Evolutionary conservation across 2,797 vertebrate genomes (phyloP).

Genomic region (Glossophaga mutica): DNA sequence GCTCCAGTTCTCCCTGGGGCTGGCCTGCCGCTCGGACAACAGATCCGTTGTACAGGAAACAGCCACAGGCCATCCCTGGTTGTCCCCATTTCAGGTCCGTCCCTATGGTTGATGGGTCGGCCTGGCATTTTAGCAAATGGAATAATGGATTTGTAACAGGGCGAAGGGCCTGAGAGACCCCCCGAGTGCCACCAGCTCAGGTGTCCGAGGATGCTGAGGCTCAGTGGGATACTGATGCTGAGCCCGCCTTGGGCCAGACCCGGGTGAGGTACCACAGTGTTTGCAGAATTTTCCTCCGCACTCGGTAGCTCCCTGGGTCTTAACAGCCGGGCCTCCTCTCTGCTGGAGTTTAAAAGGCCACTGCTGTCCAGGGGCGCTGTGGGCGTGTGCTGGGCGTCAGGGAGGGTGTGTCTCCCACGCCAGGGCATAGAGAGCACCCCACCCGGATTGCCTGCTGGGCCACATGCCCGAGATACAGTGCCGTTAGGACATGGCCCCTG

Average conservation of each 20-base stretch:
- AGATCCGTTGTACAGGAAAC: accelerated
- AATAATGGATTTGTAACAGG: not conserved
- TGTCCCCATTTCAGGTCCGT: not conserved
- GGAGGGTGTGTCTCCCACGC: not conserved
- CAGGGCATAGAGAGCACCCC: accelerated
- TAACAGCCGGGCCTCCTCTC: not conserved
- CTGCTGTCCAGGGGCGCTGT: no score
- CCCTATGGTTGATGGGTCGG: not conserved
- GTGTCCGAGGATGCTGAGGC: accelerated
- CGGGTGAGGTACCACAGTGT: accelerated
- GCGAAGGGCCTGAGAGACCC: not conserved
- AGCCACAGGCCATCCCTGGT: not conserved
- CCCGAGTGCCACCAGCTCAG: not conserved
- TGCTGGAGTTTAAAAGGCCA: not conserved
- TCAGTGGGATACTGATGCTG: not conserved
- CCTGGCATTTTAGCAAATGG: not conserved
- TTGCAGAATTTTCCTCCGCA: not conserved
- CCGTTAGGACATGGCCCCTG: accelerated
- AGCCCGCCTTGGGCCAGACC: not conserved
- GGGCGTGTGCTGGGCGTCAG: not conserved
- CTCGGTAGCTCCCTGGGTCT: not conserved
- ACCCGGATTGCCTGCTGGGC: no score
- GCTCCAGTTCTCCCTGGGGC: accelerated
- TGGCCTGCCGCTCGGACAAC: not conserved
- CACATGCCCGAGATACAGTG: accelerated